Evolutionary conservation across 2,888 invertebrate species (phyloP).

Genomic region (Odontomyia ornata): DNA sequence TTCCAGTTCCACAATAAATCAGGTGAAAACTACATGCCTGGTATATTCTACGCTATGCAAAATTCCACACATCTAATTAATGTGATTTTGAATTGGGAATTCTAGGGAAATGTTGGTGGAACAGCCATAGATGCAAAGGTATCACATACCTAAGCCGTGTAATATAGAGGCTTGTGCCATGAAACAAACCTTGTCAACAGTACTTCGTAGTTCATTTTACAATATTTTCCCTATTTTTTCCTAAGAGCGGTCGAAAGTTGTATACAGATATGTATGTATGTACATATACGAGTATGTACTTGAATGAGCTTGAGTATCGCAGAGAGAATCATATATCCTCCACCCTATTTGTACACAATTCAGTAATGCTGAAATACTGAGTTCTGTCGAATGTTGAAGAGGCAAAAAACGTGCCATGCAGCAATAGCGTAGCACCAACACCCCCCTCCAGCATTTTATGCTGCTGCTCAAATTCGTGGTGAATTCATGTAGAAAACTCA

Average conservation of each 20-base stretch:
- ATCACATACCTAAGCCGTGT: not conserved
- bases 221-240: not conserved
- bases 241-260: too few relatives aligned
- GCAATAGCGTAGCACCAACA: not conserved
- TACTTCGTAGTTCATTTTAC: not conserved
- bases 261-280: too few relatives aligned
- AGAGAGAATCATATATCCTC: not conserved
- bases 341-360: slow-evolving; percentile 26
- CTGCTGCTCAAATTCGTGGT: not conserved
- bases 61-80: not conserved
- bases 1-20: too few relatives aligned
- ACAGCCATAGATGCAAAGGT: too few relatives aligned
- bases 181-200: not conserved
- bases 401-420: not conserved
- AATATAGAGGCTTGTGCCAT: not conserved
- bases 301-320: not conserved
- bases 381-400: not conserved
- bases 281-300: not conserved
- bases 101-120: not conserved
- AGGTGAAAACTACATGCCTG: too few relatives aligned
- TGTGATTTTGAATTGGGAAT: slow-evolving; percentile 1
- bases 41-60: too few relatives aligned
- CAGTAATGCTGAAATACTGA: slow-evolving; percentile 7
- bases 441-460: too few relatives aligned
- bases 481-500: slow-evolving; percentile 22